phyloP scores from a whole-genome alignment of 2,888 invertebrate species.

The Lithosia quadra region DNA sequence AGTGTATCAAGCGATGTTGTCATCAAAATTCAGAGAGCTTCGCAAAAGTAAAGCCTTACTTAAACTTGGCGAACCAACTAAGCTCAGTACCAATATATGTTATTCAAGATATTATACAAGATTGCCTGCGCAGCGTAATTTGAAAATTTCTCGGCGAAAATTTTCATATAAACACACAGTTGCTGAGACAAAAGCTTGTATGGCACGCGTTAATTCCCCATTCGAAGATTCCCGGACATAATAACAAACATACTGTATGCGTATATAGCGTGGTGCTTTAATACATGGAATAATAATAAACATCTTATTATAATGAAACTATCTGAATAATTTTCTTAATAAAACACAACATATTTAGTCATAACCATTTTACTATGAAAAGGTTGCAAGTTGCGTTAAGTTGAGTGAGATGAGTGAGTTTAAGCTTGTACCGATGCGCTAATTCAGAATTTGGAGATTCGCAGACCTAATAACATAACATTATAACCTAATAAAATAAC shows the following conservation, averaged over 20 bases:
- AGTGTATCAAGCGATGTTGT: background rate
- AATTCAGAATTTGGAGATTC: slow-evolving; percentile 34
- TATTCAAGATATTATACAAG: slow-evolving; percentile 42
- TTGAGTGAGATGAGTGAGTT: background rate
- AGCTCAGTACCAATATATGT: slow-evolving; percentile 26
- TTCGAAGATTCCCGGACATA: slow-evolving; percentile 24
- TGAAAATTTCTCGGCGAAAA: slow-evolving; percentile 45
- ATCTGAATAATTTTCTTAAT: slow-evolving; percentile 31
- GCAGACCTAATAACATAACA: slow-evolving; percentile 28
- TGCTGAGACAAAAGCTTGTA: slow-evolving; percentile 29
- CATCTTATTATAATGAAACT: slow-evolving; percentile 17
- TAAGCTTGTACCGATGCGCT: slow-evolving; percentile 21
- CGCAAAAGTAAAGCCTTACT: slow-evolving; percentile 20
- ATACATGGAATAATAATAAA: slow-evolving; percentile 39
- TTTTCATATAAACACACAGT: slow-evolving; percentile 47
- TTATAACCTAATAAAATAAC: no score
- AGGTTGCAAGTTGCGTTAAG: background rate
- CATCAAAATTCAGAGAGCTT: slow-evolving; percentile 23
- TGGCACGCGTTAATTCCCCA: slow-evolving; percentile 42
- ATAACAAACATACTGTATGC: slow-evolving; percentile 29
- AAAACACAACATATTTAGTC: background rate
- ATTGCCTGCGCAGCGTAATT: slow-evolving; percentile 47
- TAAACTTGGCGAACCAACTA: slow-evolving; percentile 29
- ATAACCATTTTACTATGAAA: background rate
- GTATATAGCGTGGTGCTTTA: slow-evolving; percentile 21